These are phyloP conservation scores for Limanda limanda DNA, from an alignment of 2,113 vertebrate species.

Conservation along the genomic window DNA sequence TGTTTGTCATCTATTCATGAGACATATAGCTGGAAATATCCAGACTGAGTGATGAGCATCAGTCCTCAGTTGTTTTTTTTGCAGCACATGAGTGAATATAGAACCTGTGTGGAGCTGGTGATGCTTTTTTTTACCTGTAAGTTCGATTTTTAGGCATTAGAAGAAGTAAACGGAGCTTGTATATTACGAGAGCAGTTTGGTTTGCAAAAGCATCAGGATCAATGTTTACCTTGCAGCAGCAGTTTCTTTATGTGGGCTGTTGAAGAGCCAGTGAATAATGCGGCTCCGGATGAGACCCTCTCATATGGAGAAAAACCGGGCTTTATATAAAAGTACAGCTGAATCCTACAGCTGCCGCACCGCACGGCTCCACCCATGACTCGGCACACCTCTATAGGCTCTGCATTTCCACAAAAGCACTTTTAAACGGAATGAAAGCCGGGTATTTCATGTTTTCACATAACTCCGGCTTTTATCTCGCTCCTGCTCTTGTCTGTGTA, in stretches of 20 bases:
- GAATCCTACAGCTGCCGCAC: background rate
- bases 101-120: background rate
- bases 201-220: background rate
- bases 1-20: conserved; percentile 49
- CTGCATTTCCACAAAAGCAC: conserved; percentile 39
- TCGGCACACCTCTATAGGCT: conserved; percentile 18
- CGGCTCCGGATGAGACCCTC: conserved; percentile 34
- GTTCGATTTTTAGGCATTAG: background rate
- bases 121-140: background rate
- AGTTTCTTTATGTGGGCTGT: conserved; percentile 13
- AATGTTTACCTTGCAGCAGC: conserved; percentile 29
- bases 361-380: conserved; percentile 30
- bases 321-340: conserved; percentile 13
- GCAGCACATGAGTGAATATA: background rate
- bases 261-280: conserved; percentile 35
- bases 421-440: conserved; percentile 12
- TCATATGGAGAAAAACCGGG: conserved; percentile 20
- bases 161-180: background rate
- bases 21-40: conserved; percentile 6
- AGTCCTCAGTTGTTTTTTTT: conserved; percentile 3
- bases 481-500: conserved; percentile 45
- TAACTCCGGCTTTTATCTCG: conserved; percentile 55
- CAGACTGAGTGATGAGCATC: background rate
- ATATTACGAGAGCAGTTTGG: too few species aligned
- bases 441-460: conserved; percentile 49